Conservation (phyloP, 2,888 invertebrate genomes). For the Cyclophora punctaria region DNA sequence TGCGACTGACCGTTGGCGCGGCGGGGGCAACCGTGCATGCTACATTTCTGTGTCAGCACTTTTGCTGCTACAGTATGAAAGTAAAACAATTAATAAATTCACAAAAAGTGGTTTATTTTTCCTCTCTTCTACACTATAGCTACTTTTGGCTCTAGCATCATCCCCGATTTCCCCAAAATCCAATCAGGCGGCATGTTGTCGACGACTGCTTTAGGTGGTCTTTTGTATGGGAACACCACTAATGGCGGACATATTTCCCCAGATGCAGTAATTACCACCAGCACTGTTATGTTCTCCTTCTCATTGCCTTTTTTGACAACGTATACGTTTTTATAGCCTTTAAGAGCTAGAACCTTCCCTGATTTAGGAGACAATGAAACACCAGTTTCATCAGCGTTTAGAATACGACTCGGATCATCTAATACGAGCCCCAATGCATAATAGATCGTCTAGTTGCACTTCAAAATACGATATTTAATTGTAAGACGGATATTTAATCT, state of each 20-base stretch:
- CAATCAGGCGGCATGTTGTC: conserved; percentile 20
- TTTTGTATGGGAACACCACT: conserved; percentile 19
- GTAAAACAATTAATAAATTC: too few relatives aligned
- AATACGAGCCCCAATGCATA: too few relatives aligned
- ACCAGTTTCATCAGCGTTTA: conserved; percentile 24
- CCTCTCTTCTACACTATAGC: too few relatives aligned
- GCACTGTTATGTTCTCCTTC: conserved; percentile 29
- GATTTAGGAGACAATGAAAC: conserved; percentile 25
- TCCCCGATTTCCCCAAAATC: conserved; percentile 19
- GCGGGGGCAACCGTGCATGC: too few relatives aligned
- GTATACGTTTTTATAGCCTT: conserved; percentile 23
- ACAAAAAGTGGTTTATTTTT: too few relatives aligned
- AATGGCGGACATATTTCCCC: conserved; percentile 17
- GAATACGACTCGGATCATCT: conserved; percentile 21
- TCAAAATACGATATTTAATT: too few relatives aligned
- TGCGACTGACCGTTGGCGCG: too few relatives aligned
- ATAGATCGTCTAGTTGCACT: too few relatives aligned
- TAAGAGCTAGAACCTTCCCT: conserved; percentile 27
- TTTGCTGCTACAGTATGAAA: too few relatives aligned
- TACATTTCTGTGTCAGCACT: too few relatives aligned
- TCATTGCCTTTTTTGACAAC: conserved; percentile 21
- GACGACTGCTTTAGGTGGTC: conserved; percentile 12
- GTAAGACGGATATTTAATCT: too few relatives aligned
- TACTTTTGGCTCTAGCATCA: too few relatives aligned
- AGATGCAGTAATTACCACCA: conserved; percentile 22